Evolutionary conservation across 2,888 invertebrate genomes (phyloP).

Genomic region (Serripes groenlandicus): DNA sequence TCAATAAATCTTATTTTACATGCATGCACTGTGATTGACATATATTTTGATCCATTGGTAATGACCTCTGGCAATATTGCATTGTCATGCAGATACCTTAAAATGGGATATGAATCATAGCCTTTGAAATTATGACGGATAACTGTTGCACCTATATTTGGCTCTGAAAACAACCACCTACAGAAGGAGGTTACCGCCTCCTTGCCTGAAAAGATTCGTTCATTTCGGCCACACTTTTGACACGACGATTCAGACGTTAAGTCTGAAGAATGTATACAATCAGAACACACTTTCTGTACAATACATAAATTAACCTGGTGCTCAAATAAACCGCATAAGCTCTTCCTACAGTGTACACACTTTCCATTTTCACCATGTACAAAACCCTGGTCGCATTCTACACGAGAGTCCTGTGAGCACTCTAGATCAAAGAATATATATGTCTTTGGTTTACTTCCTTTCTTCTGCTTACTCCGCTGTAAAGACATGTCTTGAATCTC

Average conservation of each 20-base stretch:
- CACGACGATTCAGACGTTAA: slow-evolving; percentile 29
- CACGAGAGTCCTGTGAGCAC: slow-evolving; percentile 12
- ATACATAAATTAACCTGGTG: slow-evolving; percentile 59
- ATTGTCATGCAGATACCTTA: slow-evolving; percentile 47
- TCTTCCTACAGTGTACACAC: slow-evolving; percentile 52
- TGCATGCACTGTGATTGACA: slow-evolving; percentile 25
- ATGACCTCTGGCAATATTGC: slow-evolving; percentile 51
- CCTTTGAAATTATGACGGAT: slow-evolving; percentile 63
- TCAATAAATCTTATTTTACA: slow-evolving; percentile 32
- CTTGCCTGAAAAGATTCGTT: slow-evolving; percentile 30
- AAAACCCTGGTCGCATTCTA: slow-evolving; percentile 34
- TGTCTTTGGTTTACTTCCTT: background rate
- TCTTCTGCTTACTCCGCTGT: background rate
- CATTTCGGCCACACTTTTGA: slow-evolving; percentile 42
- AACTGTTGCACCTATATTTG: slow-evolving; percentile 26
- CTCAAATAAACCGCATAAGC: slow-evolving; percentile 38
- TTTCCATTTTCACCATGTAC: slow-evolving; percentile 6
- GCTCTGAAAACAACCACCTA: slow-evolving; percentile 52
- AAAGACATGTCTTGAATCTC: background rate
- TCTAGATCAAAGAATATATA: slow-evolving; percentile 4
- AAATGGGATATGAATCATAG: slow-evolving; percentile 59
- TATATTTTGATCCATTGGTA: slow-evolving; percentile 34
- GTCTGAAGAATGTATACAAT: background rate
- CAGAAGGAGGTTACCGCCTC: slow-evolving; percentile 43
- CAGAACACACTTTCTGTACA: slow-evolving; percentile 54